These are phyloP conservation scores for Hypselothyrea guttata DNA, from an alignment of 2,888 invertebrate genomes.

Conservation along the genomic window DNA sequence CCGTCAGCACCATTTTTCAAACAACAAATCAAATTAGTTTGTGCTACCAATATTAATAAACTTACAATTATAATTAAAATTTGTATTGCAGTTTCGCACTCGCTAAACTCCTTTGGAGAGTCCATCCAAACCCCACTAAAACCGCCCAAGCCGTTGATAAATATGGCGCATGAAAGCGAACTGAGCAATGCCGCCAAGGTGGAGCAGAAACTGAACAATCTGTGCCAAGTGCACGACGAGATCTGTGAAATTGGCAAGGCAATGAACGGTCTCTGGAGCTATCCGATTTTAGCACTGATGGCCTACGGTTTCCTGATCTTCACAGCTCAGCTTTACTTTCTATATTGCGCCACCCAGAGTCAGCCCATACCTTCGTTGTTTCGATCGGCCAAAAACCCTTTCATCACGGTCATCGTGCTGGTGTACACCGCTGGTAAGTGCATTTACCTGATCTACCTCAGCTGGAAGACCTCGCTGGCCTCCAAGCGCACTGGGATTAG, in stretches of 20 bases:
- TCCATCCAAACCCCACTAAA: constrained; percentile 47
- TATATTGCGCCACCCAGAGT: constrained; percentile 80
- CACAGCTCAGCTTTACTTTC: constrained; percentile 82
- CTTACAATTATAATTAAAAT: no score
- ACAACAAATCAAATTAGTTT: no score
- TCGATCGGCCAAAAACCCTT: constrained; percentile 79
- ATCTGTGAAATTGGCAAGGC: constrained; percentile 82
- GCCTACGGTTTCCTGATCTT: constrained; percentile 82
- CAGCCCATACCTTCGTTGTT: constrained; percentile 81
- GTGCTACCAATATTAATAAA: no score
- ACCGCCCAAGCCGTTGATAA: constrained; percentile 41
- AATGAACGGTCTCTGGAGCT: constrained; percentile 81
- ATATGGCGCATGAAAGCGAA: constrained; percentile 73
- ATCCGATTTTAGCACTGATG: constrained; percentile 81
- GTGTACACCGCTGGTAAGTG: constrained; percentile 81
- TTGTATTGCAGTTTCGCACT: constrained; percentile 72
- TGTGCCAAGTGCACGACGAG: constrained; percentile 82
- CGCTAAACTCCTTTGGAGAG: constrained; percentile 71
- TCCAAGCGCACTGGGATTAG: constrained; percentile 82
- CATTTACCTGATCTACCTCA: constrained; percentile 81
- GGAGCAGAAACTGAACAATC: constrained; percentile 80
- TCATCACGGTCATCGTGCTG: constrained; percentile 76
- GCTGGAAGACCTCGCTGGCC: constrained; percentile 82
- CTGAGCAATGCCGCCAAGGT: constrained; percentile 75
- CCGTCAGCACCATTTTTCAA: no score